These are phyloP conservation scores for Pseudomugil tenellus DNA, from an alignment of 2,797 vertebrate genomes.

Conservation along the genomic window DNA sequence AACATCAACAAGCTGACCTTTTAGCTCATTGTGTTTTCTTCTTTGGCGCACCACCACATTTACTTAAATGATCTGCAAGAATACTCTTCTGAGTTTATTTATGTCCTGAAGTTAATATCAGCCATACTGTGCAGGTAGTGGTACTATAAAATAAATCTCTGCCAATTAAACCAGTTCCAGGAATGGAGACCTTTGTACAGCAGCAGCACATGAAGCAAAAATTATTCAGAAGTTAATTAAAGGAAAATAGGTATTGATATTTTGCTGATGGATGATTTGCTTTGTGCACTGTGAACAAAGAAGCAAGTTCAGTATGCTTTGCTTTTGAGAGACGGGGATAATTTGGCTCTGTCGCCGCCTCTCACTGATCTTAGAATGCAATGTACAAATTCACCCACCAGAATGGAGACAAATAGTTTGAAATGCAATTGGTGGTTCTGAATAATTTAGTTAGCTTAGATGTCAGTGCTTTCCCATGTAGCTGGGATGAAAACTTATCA, in stretches of 20 bases:
- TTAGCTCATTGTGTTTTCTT: constrained; percentile 15
- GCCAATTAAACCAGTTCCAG: background rate
- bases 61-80: background rate
- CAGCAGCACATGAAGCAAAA: background rate
- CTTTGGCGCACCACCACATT: constrained; percentile 7
- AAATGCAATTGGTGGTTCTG: constrained; percentile 58
- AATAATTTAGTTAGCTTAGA: constrained; percentile 70
- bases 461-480: constrained; percentile 33
- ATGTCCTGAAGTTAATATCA: constrained; percentile 9
- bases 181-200: background rate
- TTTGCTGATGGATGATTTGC: constrained; percentile 39
- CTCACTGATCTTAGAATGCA: constrained; percentile 27
- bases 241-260: constrained; percentile 26
- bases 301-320: constrained; percentile 26
- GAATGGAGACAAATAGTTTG: constrained; percentile 65
- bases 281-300: constrained; percentile 25
- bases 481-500: constrained; percentile 64
- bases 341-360: constrained; percentile 23
- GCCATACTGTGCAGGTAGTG: background rate
- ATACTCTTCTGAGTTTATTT: constrained; percentile 1
- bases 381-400: constrained; percentile 49
- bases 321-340: constrained; percentile 19
- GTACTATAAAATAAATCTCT: background rate
- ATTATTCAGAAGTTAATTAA: constrained; percentile 23
- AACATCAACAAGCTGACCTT: constrained; percentile 38